Evolutionary conservation across 1,140 invertebrate species (phyloP).

Genomic region (Drosophila trapezifrons): DNA sequence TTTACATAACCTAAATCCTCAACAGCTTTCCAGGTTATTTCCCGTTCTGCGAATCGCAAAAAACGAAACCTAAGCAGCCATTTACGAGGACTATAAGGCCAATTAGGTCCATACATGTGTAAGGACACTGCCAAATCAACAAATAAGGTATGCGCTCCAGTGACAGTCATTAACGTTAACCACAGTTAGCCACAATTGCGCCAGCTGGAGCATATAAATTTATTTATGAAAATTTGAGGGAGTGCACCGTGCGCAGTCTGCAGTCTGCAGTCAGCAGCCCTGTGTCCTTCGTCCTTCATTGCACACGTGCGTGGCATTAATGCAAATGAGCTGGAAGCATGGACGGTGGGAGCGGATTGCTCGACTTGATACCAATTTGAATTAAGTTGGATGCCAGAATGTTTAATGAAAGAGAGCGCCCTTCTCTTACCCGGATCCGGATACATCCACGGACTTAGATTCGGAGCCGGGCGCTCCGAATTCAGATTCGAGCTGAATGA

Average conservation of each 20-base stretch:
- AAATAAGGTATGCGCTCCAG: slow-evolving; percentile 18
- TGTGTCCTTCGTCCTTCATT: slow-evolving; percentile 9
- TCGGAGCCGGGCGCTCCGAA: slow-evolving; percentile 12
- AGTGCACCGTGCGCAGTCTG: slow-evolving; percentile 10
- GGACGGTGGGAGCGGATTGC: slow-evolving; percentile 34
- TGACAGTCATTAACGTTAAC: slow-evolving; percentile 36
- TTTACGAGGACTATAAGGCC: no score
- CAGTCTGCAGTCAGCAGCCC: slow-evolving; percentile 3
- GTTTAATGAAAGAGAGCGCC: slow-evolving; percentile 75
- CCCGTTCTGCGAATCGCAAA: no score
- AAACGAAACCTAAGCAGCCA: not conserved
- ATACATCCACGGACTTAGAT: slow-evolving; percentile 34
- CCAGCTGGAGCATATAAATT: slow-evolving; percentile 59
- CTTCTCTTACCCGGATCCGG: slow-evolving; percentile 4
- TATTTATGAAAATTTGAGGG: slow-evolving; percentile 66
- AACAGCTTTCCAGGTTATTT: not conserved
- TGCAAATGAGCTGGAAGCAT: slow-evolving; percentile 62
- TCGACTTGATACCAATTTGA: slow-evolving; percentile 75
- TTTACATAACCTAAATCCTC: no score
- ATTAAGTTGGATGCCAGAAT: slow-evolving; percentile 77
- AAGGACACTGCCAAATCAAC: slow-evolving; percentile 9
- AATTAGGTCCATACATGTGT: no score
- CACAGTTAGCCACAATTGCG: slow-evolving; percentile 62
- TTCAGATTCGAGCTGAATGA: slow-evolving; percentile 53
- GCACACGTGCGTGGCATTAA: slow-evolving; percentile 70